A percentile compares a stretch with the other conserved stretches of the same genome.
Evolutionary conservation across 2,888 invertebrate species (phyloP).

Genomic region (Ochropacha duplaris): DNA sequence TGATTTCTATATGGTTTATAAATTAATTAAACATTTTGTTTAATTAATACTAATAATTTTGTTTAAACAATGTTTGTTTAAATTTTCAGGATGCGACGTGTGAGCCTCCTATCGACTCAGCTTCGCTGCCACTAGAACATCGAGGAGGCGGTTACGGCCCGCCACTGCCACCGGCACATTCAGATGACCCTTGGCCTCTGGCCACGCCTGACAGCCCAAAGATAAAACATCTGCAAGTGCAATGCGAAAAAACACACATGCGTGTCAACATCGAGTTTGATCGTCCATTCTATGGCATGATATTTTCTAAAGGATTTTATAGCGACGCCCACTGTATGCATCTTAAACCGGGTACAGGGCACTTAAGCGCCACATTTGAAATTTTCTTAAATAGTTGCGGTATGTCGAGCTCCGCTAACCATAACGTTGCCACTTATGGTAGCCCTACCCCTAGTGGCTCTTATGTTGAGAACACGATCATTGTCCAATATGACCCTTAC

Average conservation of each 20-base stretch:
- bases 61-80: constrained; percentile 27
- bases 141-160: constrained; percentile 90
- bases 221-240: constrained; percentile 96
- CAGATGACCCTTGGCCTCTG: constrained; percentile 94
- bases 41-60: too few relatives aligned
- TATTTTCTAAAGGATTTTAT: constrained; percentile 97
- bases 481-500: constrained; percentile 97
- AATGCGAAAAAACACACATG: constrained; percentile 98
- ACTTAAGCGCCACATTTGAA: constrained; percentile 95
- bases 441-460: constrained; percentile 95
- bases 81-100: constrained; percentile 88
- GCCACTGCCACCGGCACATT: constrained; percentile 81
- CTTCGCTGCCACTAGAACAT: constrained; percentile 91
- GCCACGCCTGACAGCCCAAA: constrained; percentile 95
- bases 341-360: constrained; percentile 94
- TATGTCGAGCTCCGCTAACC: constrained; percentile 96
- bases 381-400: constrained; percentile 97
- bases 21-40: neutral
- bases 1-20: neutral
- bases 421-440: constrained; percentile 91
- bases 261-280: constrained; percentile 97
- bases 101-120: constrained; percentile 91
- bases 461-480: constrained; percentile 97
- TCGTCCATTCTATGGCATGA: constrained; percentile 97
- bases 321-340: constrained; percentile 96